Evolutionary conservation across 2,113 vertebrate species (phyloP), one percentile per base, ranked within the genome.

Genomic region (Struthidea cinerea): DNA sequence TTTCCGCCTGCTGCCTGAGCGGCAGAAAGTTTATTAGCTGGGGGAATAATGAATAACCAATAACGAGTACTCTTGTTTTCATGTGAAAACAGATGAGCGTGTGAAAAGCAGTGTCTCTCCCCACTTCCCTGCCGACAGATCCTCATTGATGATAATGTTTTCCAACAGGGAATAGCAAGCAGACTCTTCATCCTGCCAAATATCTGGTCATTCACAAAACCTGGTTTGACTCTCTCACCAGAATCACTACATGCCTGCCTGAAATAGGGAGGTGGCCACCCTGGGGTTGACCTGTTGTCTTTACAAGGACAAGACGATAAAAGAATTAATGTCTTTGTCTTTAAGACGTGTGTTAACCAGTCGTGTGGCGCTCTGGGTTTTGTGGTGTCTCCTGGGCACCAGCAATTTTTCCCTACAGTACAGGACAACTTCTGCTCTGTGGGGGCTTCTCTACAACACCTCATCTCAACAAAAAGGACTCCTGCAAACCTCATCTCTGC

Each of bases 31-130:
- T 96, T 89, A 92, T 90, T 80, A 90, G 79, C 19, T 16, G 52
- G 75, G 52, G 85, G 76, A 88, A 93, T 94, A 96, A 96, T 93
- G 88, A 96, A 88, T 88, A 96, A 86, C 80, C 94, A 83, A n/a
- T 95, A 76, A 94, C 73, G 93, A 95, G 68, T 33, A 32, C 67
- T 76, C 92, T 86, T 71, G 90, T 60, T 93, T 70, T 73, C 33
- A 8, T 33, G 88, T 64, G 85, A 57, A 90, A 93, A 68, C 88
- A 95, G 85, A 96, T 30, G 85, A 96, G 79, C 11, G 2, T 74
- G 79, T 84, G 90, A 86, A 89, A 77, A 90, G 85, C 73, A 46
- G 68, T 0, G 3, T 39, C 68, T 70, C 60, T 70, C 73, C 64
- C n/a, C 41, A 10, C 32, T 57, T 55, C 32, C 79, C 82, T 81